phyloP scores from a whole-genome alignment of 2,888 invertebrate species.

The Portevinia maculata region DNA sequence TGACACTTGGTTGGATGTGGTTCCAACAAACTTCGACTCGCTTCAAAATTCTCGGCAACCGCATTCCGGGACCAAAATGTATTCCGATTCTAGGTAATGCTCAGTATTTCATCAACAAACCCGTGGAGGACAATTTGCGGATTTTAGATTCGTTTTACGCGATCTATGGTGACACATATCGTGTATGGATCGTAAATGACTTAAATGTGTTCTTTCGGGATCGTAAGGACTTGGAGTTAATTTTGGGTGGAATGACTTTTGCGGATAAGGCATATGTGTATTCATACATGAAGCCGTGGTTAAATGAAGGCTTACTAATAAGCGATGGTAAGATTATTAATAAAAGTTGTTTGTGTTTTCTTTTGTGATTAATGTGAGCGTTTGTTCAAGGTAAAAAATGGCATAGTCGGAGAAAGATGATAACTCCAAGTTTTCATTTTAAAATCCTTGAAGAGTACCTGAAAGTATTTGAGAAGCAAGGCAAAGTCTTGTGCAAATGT shows the following conservation, averaged over 20 bases:
- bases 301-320: constrained; percentile 84
- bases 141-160: constrained; percentile 75
- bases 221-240: constrained; percentile 78
- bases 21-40: not conserved
- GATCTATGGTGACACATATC: constrained; percentile 76
- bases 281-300: constrained; percentile 80
- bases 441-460: constrained; percentile 88
- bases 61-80: constrained; percentile 33
- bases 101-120: constrained; percentile 29
- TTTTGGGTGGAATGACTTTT: constrained; percentile 80
- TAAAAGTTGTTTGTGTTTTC: too few relatives aligned
- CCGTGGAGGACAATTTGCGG: constrained; percentile 35
- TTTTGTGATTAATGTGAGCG: not conserved
- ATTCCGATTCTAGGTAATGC: constrained; percentile 48
- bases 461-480: constrained; percentile 86
- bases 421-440: constrained; percentile 91
- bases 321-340: constrained; percentile 76
- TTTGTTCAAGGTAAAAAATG: constrained; percentile 83
- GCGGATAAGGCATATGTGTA: constrained; percentile 85
- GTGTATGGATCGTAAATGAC: constrained; percentile 80
- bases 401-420: constrained; percentile 86
- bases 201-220: constrained; percentile 78
- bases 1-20: not conserved
- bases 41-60: constrained; percentile 21
- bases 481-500: constrained; percentile 82